A percentile compares a stretch with the other conserved stretches of the same genome.
Evolutionary conservation across 2,888 invertebrate genomes (phyloP).

Genomic region (Drosophila colorata): DNA sequence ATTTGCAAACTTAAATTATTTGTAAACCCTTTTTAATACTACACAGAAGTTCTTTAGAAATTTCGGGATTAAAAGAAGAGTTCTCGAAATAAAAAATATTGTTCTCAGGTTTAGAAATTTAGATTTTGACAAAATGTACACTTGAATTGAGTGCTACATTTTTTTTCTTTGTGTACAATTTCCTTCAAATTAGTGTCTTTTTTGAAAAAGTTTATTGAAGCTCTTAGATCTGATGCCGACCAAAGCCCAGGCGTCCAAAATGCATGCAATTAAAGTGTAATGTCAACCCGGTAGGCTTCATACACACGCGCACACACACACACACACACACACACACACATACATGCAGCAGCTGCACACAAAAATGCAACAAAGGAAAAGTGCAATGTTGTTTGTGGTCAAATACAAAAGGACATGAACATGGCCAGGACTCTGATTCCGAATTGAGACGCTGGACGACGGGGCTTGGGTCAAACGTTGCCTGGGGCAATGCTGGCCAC

Average conservation of each 20-base stretch:
- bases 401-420: conserved; percentile 54
- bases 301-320: conserved; percentile 3
- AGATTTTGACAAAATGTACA: not conserved
- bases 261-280: conserved; percentile 46
- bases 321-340: conserved; percentile 2
- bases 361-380: conserved; percentile 69
- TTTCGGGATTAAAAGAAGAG: not conserved
- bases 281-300: conserved; percentile 34
- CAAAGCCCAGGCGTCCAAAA: conserved; percentile 16
- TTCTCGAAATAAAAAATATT: not conserved
- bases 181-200: conserved; percentile 12
- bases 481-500: conserved; percentile 47
- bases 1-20: too few relatives aligned
- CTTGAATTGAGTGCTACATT: too few relatives aligned
- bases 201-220: conserved; percentile 32
- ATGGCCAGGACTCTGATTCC: conserved; percentile 1
- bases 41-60: too few relatives aligned
- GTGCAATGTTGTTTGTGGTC: conserved; percentile 70
- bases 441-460: not conserved
- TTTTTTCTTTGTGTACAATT: not conserved
- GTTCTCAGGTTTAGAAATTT: too few relatives aligned
- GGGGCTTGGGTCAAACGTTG: conserved; percentile 29
- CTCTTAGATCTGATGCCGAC: conserved; percentile 1
- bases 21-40: too few relatives aligned
- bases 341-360: conserved; percentile 17